Evolutionary conservation across 2,113 vertebrate species (phyloP).

Genomic region (Saguinus midas): DNA sequence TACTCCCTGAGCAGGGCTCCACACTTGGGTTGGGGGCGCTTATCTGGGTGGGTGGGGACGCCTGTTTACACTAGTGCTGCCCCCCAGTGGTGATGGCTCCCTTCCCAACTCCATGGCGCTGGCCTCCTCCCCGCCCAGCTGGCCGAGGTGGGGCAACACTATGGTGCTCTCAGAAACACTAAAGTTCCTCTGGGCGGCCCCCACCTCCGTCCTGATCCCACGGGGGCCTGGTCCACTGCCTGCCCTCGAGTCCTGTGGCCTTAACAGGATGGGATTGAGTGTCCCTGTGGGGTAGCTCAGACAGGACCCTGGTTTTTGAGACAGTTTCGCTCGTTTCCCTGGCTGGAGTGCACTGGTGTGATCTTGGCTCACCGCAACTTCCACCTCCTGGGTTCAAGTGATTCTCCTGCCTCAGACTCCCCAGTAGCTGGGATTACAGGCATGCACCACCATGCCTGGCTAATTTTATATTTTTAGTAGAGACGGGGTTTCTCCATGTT

Average conservation of each 20-base stretch:
- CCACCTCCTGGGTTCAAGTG: too few species aligned
- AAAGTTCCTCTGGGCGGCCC: background rate
- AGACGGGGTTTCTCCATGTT: too few species aligned
- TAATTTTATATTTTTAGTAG: too few species aligned
- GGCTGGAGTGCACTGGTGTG: too few species aligned
- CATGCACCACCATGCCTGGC: too few species aligned
- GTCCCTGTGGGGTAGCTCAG: too few species aligned
- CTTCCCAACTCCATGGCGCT: background rate
- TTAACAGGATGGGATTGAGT: fast-evolving
- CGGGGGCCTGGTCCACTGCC: background rate
- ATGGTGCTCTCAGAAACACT: conserved; percentile 79
- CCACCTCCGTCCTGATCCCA: background rate
- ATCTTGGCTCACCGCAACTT: too few species aligned
- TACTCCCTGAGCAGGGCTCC: background rate
- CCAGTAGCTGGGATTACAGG: too few species aligned
- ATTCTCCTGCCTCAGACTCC: too few species aligned
- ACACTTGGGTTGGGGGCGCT: background rate
- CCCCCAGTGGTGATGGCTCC: background rate
- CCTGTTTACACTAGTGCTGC: background rate
- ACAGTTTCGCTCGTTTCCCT: too few species aligned
- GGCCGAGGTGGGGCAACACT: conserved; percentile 10
- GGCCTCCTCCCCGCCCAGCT: background rate
- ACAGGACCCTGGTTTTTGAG: background rate
- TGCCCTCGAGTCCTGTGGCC: background rate
- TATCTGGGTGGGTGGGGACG: too few species aligned